Evolutionary conservation across 2,797 vertebrate genomes (phyloP).

Genomic region (Parauchenoglanis punctatus): DNA sequence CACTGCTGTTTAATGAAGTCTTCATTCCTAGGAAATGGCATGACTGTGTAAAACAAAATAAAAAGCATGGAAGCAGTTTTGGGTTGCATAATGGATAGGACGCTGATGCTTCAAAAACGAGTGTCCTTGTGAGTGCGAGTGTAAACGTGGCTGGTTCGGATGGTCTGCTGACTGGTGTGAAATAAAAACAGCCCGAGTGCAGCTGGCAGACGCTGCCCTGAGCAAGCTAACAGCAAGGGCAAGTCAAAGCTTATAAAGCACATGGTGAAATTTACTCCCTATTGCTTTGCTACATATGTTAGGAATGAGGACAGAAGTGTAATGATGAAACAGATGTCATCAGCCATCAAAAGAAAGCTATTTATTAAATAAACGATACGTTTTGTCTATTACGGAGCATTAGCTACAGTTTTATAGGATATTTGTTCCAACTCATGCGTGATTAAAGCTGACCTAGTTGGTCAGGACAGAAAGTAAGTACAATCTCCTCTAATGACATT

Average conservation of each 20-base stretch:
- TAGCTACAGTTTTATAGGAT: neutral
- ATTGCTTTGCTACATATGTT: neutral
- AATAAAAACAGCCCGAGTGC: constrained; percentile 30
- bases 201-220: constrained; percentile 4
- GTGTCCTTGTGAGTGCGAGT: neutral
- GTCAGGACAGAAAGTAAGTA: constrained; percentile 65
- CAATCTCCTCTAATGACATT: constrained; percentile 60
- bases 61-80: neutral
- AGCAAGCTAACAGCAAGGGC: neutral
- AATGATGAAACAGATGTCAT: neutral
- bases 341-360: neutral
- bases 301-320: neutral
- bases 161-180: constrained; percentile 19
- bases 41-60: neutral
- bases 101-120: neutral
- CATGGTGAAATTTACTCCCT: neutral
- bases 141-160: neutral
- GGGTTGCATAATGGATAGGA: neutral
- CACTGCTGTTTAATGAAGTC: neutral
- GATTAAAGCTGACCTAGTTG: constrained; percentile 43
- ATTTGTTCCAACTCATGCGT: neutral
- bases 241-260: neutral
- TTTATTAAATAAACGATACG: neutral
- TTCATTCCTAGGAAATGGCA: neutral
- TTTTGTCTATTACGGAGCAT: neutral